Evolutionary conservation across 1,140 invertebrate species (phyloP), one percentile per base, ranked within the genome.

Genomic region (Protaetia brevitarsis): DNA sequence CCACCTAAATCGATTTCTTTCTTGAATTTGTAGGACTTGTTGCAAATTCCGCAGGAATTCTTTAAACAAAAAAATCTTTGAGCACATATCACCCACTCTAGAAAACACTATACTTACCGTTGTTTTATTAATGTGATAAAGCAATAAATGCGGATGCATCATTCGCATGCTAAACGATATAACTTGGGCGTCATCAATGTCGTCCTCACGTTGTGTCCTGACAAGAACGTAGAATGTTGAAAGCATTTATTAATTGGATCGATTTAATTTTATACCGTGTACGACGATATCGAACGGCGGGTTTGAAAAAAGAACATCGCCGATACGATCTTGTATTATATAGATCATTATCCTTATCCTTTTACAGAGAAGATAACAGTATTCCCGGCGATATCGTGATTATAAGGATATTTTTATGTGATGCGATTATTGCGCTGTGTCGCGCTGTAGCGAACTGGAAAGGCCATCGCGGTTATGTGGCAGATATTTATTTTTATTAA

Each of bases 221-320:
- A 66, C 67, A 63, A 51, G 29, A 65, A 37, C 58, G 45, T 30
- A 65, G 65, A 69, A 69, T 69, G 67, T 65, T 41, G 65, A 36
- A 69, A 66, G 64, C 60, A 69, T 69, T 66, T 63, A 66, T 69
- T 69, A 66, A 66, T 69, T 69, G 67, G 67, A 63, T 34, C 30
- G 63, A 51, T 41, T 57, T 66, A 68, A 26, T 63, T 69, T 66
- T 58, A 69, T 66, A 63, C 63, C 59, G 62, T 59, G 60, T 63
- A 65, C 41, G 41, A 8, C 11, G 4, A 16, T 3, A 19, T 51
- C 11, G 41, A 8, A 7, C 1, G 16, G 5, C 21, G 19, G 11
- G 26, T 7, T 6, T 8, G 5, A 51, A 23, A 51, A 51, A 51
- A 51, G 5, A 23, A 23, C 21, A 23, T 19, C 41, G 13, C 21